Evolutionary conservation across 2,888 invertebrate species (phyloP).

Genomic region (Eristalis pertinax): DNA sequence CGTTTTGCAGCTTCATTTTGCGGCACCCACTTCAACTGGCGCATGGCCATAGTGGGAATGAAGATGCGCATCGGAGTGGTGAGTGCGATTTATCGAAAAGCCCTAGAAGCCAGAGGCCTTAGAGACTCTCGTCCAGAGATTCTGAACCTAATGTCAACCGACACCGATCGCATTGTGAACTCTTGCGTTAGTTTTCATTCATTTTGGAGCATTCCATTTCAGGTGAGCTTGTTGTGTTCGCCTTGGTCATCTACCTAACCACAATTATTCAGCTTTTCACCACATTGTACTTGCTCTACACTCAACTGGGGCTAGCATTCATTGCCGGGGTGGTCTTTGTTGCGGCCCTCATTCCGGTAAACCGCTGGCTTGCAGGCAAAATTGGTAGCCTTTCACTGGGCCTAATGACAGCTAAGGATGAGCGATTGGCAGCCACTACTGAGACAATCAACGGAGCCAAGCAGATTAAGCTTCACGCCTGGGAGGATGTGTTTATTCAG

Average conservation of each 20-base stretch:
- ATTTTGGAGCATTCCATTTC: constrained; percentile 95
- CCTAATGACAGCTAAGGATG: constrained; percentile 96
- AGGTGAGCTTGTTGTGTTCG: constrained; percentile 60
- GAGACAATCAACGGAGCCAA: constrained; percentile 94
- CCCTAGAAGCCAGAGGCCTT: constrained; percentile 82
- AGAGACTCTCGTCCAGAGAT: constrained; percentile 89
- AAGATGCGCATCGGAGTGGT: constrained; percentile 94
- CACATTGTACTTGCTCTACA: constrained; percentile 91
- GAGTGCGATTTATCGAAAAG: constrained; percentile 88
- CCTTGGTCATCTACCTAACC: neutral
- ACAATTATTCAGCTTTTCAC: constrained; percentile 86
- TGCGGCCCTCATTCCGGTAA: constrained; percentile 94
- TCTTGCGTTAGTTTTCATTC: constrained; percentile 98
- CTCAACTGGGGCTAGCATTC: constrained; percentile 95
- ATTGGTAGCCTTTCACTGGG: constrained; percentile 92
- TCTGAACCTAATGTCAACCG: constrained; percentile 98
- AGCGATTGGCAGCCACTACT: constrained; percentile 91
- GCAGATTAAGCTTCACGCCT: constrained; percentile 94
- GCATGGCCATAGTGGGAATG: constrained; percentile 90
- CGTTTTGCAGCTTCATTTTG: constrained; percentile 86
- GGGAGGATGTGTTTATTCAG: constrained; percentile 93
- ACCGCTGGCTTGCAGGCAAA: constrained; percentile 93
- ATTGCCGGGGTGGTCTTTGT: constrained; percentile 94
- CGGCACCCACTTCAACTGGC: constrained; percentile 94
- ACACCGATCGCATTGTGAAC: constrained; percentile 96